phyloP scores from a whole-genome alignment of 1,140 invertebrate genomes.

The Brachionus koreanus region DNA sequence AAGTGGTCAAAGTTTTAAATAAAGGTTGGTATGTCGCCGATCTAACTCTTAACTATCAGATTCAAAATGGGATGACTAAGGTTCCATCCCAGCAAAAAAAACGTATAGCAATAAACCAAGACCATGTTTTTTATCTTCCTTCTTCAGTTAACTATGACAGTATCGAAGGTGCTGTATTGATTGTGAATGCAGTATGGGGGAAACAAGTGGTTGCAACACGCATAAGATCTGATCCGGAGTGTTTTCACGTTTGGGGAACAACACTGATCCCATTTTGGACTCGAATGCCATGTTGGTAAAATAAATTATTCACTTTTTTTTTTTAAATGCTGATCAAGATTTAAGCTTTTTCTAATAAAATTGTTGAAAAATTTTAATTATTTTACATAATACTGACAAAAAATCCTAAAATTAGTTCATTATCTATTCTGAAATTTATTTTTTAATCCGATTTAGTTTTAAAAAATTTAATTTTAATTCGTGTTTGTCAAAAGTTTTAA shows the following conservation, averaged over 20 bases:
- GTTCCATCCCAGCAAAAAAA: not conserved
- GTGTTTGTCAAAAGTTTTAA: not conserved
- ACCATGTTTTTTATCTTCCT: constrained; percentile 24
- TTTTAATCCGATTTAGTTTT: constrained; percentile 11
- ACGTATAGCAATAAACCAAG: not conserved
- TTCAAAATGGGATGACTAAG: not conserved
- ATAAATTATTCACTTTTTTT: not conserved
- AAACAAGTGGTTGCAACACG: not conserved
- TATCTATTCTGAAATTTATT: not conserved
- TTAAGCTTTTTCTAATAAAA: constrained; percentile 9
- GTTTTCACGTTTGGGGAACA: constrained; percentile 41
- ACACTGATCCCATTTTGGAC: constrained; percentile 29
- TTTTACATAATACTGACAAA: not conserved
- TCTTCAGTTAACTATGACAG: not conserved
- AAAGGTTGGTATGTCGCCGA: constrained; percentile 41
- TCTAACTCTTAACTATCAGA: not conserved
- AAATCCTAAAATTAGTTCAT: not conserved
- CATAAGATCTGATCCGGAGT: not conserved
- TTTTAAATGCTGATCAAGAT: not conserved
- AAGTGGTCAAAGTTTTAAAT: constrained; percentile 33
- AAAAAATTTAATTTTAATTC: not conserved
- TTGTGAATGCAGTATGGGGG: constrained; percentile 5
- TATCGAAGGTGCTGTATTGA: not conserved
- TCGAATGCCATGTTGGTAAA: constrained; percentile 36
- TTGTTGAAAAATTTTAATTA: not conserved